Conservation (phyloP, 1,140 invertebrate species). For the Drosophila orosa region DNA sequence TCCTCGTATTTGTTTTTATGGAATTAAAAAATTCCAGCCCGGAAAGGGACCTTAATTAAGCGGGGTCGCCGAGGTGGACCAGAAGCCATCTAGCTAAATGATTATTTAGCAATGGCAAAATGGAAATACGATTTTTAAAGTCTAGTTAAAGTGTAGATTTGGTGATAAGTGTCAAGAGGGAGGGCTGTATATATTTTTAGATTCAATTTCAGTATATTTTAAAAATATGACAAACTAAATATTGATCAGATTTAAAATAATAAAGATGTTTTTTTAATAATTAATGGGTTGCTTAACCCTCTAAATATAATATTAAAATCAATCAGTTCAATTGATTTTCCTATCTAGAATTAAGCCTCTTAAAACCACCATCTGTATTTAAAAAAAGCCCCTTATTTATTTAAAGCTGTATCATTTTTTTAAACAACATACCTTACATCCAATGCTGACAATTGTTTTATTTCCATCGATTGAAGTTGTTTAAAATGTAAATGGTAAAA, state of each 20-base stretch:
- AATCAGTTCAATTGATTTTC: background rate
- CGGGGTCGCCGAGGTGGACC: slow-evolving; percentile 4
- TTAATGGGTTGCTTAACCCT: too few relatives aligned
- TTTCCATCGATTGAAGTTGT: slow-evolving; percentile 22
- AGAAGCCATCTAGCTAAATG: slow-evolving; percentile 11
- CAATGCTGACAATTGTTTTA: slow-evolving; percentile 4
- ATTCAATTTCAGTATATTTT: too few relatives aligned
- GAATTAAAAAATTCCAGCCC: slow-evolving; percentile 65
- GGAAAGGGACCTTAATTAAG: slow-evolving; percentile 73
- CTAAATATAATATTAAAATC: background rate
- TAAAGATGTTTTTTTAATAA: too few relatives aligned
- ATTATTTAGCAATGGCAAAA: slow-evolving; percentile 24
- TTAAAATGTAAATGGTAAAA: slow-evolving; percentile 66
- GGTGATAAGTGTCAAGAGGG: too few relatives aligned
- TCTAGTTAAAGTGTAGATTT: background rate
- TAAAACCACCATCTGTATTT: too few relatives aligned
- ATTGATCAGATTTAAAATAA: too few relatives aligned
- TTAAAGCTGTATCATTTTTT: background rate
- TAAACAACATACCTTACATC: background rate
- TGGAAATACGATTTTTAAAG: slow-evolving; percentile 6
- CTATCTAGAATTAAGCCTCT: background rate
- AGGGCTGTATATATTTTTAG: too few relatives aligned
- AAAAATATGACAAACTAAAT: too few relatives aligned
- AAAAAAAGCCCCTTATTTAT: background rate
- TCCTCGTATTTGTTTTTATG: slow-evolving; percentile 68